phyloP scores from a whole-genome alignment of 2,797 vertebrate species.

The Cichlasoma orientale region DNA sequence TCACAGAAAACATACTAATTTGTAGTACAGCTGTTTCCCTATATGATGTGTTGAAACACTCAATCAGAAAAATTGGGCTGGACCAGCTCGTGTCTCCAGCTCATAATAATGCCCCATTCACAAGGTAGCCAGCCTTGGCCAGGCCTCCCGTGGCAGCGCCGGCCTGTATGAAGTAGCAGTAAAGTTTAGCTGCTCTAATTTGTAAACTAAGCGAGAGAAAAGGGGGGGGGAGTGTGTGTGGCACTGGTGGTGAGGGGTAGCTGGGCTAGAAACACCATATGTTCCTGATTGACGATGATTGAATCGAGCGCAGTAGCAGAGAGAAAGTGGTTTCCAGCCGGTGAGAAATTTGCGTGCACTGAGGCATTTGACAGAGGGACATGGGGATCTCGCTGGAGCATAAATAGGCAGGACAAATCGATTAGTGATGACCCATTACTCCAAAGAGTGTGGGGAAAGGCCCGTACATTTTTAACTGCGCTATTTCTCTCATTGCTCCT shows the following conservation, averaged over 20 bases:
- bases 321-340: conserved; percentile 47
- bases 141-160: conserved; percentile 34
- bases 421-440: conserved; percentile 71
- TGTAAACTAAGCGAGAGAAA: conserved; percentile 75
- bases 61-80: conserved; percentile 74
- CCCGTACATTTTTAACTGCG: conserved; percentile 26
- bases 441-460: conserved; percentile 41
- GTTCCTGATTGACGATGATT: conserved; percentile 74
- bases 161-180: conserved; percentile 63
- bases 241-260: conserved; percentile 36
- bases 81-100: conserved; percentile 70
- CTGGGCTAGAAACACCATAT: conserved; percentile 52
- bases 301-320: conserved; percentile 70
- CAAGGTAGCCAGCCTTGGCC: conserved; percentile 47
- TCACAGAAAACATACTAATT: conserved; percentile 79
- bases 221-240: conserved; percentile 54
- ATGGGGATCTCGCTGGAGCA: conserved; percentile 43
- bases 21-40: conserved; percentile 85
- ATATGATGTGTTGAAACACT: conserved; percentile 85
- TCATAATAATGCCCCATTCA: conserved; percentile 75
- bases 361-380: conserved; percentile 64
- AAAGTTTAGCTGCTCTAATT: conserved; percentile 81
- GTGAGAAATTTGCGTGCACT: conserved; percentile 48
- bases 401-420: conserved; percentile 70
- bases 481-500: conserved; percentile 11